A percentile compares a stretch with the other conserved stretches of the same genome.
These are phyloP conservation scores for Centropus bengalensis DNA, from an alignment of 2,113 vertebrate species.

Conservation along the genomic window DNA sequence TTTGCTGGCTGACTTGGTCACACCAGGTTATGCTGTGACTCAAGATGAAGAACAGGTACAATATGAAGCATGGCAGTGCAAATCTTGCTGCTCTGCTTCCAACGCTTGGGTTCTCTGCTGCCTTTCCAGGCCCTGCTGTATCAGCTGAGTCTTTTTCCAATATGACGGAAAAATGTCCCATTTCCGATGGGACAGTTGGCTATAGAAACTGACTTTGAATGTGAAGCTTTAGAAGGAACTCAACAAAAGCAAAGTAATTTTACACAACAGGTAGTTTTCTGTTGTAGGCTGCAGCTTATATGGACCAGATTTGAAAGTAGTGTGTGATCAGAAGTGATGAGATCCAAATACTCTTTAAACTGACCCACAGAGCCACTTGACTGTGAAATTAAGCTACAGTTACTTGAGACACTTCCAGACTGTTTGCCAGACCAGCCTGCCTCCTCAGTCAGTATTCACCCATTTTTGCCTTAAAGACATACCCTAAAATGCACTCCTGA, in stretches of 20 bases:
- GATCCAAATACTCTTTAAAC: background rate
- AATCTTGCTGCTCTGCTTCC: background rate
- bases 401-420: background rate
- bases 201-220: background rate
- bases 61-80: background rate
- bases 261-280: background rate
- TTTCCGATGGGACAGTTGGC: background rate
- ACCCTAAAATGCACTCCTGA: conserved; percentile 11
- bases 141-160: background rate
- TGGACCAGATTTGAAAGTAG: background rate
- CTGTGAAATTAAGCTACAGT: background rate
- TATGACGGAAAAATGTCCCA: background rate
- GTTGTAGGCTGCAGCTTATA: background rate
- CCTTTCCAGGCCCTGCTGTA: background rate
- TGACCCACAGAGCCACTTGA: background rate
- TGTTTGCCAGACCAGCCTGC: background rate
- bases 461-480: conserved; percentile 49
- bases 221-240: background rate
- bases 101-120: background rate
- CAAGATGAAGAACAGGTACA: background rate
- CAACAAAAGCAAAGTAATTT: background rate
- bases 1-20: background rate
- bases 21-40: background rate
- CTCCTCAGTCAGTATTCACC: background rate
- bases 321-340: background rate